phyloP scores from a whole-genome alignment of 1,140 invertebrate species.

The Lutraria rhynchaena region DNA sequence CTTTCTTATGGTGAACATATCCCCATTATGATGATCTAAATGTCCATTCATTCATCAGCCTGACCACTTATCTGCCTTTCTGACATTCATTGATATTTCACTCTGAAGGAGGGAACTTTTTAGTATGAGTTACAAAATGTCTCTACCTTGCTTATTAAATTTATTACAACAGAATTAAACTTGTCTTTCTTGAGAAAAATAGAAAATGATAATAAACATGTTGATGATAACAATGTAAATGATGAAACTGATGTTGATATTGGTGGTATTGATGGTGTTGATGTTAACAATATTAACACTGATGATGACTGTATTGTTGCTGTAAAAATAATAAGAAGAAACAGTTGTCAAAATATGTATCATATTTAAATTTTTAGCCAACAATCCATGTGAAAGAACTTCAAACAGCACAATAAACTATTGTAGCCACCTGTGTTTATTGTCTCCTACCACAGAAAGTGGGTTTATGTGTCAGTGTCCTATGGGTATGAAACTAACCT shows the following conservation, averaged over 20 bases:
- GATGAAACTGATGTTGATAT: not conserved
- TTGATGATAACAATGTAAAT: not conserved
- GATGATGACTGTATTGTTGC: not conserved
- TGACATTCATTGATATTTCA: too few relatives aligned
- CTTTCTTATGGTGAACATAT: too few relatives aligned
- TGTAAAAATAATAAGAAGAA: not conserved
- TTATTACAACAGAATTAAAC: not conserved
- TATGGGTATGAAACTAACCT: slow-evolving; percentile 90
- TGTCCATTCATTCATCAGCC: too few relatives aligned
- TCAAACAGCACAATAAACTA: not conserved
- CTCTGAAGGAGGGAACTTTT: not conserved
- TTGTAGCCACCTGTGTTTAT: slow-evolving; percentile 95
- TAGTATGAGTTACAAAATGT: not conserved
- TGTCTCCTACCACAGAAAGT: slow-evolving; percentile 86
- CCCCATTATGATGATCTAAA: too few relatives aligned
- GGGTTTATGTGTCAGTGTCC: slow-evolving; percentile 96
- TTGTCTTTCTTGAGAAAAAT: not conserved
- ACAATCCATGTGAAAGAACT: not conserved
- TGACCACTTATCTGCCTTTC: too few relatives aligned
- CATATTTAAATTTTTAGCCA: not conserved
- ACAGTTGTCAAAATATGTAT: not conserved
- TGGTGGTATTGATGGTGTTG: not conserved
- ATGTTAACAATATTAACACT: not conserved
- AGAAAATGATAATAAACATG: not conserved
- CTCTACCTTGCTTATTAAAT: too few relatives aligned